These are phyloP conservation scores for Lottia scabra DNA, from an alignment of 2,888 invertebrate genomes.

Conservation along the genomic window DNA sequence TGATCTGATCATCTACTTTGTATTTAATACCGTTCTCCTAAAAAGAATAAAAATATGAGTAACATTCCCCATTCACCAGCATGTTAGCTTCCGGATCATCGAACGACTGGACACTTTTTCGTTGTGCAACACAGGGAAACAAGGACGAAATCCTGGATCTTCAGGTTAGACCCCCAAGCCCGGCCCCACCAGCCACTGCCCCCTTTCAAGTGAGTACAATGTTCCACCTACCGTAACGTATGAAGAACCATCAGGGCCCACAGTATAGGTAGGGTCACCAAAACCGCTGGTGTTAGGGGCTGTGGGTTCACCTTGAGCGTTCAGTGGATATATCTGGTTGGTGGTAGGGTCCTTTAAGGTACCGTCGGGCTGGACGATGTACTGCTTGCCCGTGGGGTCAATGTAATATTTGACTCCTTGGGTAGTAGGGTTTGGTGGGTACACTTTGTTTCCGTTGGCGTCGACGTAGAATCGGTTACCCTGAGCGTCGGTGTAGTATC, in stretches of 20 bases:
- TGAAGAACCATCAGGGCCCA: not conserved
- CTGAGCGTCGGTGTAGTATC: not conserved
- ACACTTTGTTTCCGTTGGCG: not conserved
- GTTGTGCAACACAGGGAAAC: too few relatives aligned
- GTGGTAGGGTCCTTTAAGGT: not conserved
- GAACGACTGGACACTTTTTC: too few relatives aligned
- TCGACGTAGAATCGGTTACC: not conserved
- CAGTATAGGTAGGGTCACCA: not conserved
- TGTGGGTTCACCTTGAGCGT: not conserved
- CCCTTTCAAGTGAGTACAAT: not conserved
- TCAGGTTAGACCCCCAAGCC: too few relatives aligned
- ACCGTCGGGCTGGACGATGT: not conserved
- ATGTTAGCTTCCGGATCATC: too few relatives aligned
- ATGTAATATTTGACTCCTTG: not conserved
- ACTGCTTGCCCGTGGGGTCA: not conserved
- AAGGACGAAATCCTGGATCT: too few relatives aligned
- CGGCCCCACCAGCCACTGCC: too few relatives aligned
- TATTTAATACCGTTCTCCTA: not conserved
- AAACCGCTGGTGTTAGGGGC: not conserved
- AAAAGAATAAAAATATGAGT: too few relatives aligned
- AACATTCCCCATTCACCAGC: too few relatives aligned
- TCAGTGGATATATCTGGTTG: not conserved
- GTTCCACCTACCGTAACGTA: not conserved
- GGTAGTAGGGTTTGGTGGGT: not conserved
- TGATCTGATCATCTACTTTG: not conserved